These are phyloP conservation scores for Acronicta psi DNA, from an alignment of 2,888 invertebrate species.

Conservation along the genomic window DNA sequence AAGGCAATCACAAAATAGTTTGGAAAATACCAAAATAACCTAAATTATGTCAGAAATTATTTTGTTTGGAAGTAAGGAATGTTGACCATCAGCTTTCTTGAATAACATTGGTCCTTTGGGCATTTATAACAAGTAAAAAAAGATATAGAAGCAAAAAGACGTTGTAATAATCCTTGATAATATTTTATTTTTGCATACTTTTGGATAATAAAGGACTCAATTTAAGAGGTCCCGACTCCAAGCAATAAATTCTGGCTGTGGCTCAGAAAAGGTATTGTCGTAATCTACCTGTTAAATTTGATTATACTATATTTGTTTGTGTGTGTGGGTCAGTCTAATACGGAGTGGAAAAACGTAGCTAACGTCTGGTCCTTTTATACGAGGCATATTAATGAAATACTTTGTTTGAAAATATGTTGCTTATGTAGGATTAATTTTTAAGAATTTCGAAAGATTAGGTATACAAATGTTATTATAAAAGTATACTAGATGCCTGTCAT, in stretches of 20 bases:
- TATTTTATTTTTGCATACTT: conserved; percentile 57
- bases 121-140: background rate
- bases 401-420: background rate
- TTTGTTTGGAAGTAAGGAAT: background rate
- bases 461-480: too few relatives aligned
- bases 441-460: too few relatives aligned
- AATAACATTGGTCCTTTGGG: background rate
- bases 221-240: conserved; percentile 43
- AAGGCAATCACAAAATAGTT: too few relatives aligned
- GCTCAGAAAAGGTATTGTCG: conserved; percentile 50
- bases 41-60: too few relatives aligned
- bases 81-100: background rate
- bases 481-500: too few relatives aligned
- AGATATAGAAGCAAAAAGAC: background rate
- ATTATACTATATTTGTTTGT: conserved; percentile 43
- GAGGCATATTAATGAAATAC: background rate
- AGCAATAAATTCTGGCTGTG: conserved; percentile 55
- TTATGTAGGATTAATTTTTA: background rate
- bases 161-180: conserved; percentile 28
- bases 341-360: conserved; percentile 1
- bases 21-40: too few relatives aligned
- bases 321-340: conserved; percentile 10
- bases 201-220: conserved; percentile 61
- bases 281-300: conserved; percentile 66
- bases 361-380: conserved; percentile 5